Percentiles rank a stretch among this genome's conserved stretches.
Conservation (phyloP, 2,113 vertebrate species). For the Mobula hypostoma region DNA sequence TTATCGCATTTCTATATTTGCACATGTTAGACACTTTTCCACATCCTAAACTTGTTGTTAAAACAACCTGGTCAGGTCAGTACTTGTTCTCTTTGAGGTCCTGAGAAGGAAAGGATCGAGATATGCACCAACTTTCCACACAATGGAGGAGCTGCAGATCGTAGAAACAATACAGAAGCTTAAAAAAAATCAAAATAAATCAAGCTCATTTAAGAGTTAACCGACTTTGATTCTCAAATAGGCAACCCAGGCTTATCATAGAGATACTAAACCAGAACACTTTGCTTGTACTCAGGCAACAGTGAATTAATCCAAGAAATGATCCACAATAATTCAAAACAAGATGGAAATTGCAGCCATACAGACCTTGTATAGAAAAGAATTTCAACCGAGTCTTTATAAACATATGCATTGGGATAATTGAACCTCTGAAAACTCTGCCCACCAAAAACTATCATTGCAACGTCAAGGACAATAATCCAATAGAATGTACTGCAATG, state of each 20-base stretch:
- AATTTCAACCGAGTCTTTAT: neutral
- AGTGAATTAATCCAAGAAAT: neutral
- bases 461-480: neutral
- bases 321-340: neutral
- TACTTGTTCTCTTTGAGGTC: neutral
- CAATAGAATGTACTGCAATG: neutral
- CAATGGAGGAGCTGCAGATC: neutral
- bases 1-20: neutral
- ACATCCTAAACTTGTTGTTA: neutral
- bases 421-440: neutral
- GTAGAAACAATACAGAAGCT: too few species aligned
- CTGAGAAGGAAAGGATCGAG: neutral
- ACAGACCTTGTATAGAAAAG: neutral
- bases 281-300: neutral
- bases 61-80: neutral
- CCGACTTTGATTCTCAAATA: neutral
- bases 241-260: constrained; percentile 13
- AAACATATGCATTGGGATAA: neutral
- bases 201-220: neutral
- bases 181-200: neutral
- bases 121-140: neutral
- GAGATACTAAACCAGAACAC: neutral
- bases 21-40: neutral
- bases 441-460: neutral
- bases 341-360: neutral